Percentiles rank a stretch among this genome's conserved stretches.
Evolutionary conservation across 2,888 invertebrate genomes (phyloP).

Genomic region (Taenaris catops): DNA sequence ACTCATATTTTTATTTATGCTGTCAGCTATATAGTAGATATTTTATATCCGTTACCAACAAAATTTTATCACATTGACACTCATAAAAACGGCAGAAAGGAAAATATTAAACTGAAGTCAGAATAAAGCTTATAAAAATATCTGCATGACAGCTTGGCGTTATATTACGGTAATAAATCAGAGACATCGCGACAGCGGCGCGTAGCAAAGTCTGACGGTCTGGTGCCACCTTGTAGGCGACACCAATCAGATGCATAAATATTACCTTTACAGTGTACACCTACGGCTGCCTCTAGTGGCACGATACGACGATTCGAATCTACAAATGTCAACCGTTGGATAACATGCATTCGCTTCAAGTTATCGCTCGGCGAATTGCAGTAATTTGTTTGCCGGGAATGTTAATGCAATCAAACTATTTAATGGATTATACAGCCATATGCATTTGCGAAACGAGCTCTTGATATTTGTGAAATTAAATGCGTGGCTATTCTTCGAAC

Average conservation of each 20-base stretch:
- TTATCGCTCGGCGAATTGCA: constrained; percentile 16
- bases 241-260: constrained; percentile 55
- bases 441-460: no score
- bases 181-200: constrained; percentile 47
- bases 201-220: constrained; percentile 37
- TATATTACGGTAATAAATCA: constrained; percentile 77
- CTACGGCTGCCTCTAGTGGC: constrained; percentile 23
- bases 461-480: no score
- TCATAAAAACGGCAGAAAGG: constrained; percentile 25
- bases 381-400: constrained; percentile 19
- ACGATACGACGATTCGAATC: constrained; percentile 20
- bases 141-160: constrained; percentile 68
- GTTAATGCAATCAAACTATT: constrained; percentile 8
- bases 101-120: constrained; percentile 24
- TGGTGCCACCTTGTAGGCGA: constrained; percentile 43
- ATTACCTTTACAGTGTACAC: constrained; percentile 31
- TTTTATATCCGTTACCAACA: not conserved
- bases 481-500: no score
- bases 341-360: constrained; percentile 17
- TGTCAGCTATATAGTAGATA: no score
- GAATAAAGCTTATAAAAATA: constrained; percentile 57
- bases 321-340: constrained; percentile 21
- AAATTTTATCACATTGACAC: constrained; percentile 6
- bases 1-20: no score
- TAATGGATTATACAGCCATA: constrained; percentile 4